Evolutionary conservation across 1,140 invertebrate genomes (phyloP).

Genomic region (Octopus sinensis): DNA sequence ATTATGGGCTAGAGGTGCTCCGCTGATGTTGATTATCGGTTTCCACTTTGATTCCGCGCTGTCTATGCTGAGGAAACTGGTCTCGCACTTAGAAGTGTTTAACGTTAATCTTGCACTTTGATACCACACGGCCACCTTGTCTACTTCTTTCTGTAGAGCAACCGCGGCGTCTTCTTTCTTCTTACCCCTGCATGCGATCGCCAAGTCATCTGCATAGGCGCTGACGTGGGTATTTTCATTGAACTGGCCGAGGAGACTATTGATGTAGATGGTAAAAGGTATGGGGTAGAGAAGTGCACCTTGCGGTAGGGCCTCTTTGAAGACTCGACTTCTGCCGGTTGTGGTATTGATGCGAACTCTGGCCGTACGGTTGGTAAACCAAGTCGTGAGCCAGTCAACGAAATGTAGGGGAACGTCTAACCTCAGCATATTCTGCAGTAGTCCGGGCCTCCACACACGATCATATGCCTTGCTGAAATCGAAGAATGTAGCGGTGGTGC

Average conservation of each 20-base stretch:
- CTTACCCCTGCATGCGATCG: no score
- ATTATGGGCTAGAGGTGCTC: no score
- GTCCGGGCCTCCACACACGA: neutral
- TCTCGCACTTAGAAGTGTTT: no score
- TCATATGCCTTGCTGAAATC: constrained; percentile 3
- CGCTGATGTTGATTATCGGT: no score
- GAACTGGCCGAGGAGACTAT: neutral
- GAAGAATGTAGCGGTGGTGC: neutral
- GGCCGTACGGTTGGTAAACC: constrained; percentile 3
- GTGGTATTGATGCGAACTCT: neutral
- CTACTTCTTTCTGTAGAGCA: no score
- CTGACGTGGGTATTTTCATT: neutral
- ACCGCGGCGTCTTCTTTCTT: no score
- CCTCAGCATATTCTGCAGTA: constrained; percentile 7
- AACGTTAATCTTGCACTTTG: no score
- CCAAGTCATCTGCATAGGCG: neutral
- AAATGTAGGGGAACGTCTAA: constrained; percentile 3
- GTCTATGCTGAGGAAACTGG: no score
- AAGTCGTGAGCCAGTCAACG: neutral
- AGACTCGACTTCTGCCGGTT: neutral
- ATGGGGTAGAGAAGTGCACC: neutral
- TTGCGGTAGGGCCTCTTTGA: neutral
- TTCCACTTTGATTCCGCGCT: no score
- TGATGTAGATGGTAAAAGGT: neutral
- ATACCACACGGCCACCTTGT: no score